A percentile compares a stretch with the other conserved stretches of the same genome.
Conservation (phyloP, 2,797 vertebrate species). For the Phrynocephalus forsythii region DNA sequence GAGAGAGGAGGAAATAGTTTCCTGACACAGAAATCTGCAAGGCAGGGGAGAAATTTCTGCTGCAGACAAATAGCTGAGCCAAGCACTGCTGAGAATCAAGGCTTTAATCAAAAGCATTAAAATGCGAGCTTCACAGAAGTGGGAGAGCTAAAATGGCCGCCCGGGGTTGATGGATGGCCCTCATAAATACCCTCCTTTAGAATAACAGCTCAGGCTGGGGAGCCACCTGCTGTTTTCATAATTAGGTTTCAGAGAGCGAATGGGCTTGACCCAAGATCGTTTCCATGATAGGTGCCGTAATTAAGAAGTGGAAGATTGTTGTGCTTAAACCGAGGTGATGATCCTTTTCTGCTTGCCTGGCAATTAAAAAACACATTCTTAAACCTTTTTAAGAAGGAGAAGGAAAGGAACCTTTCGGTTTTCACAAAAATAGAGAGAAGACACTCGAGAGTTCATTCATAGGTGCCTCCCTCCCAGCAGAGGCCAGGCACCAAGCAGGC, state of each 20-base stretch:
- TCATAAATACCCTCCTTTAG: conserved; percentile 59
- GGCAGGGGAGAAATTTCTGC: conserved; percentile 62
- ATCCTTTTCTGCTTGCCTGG: conserved; percentile 38
- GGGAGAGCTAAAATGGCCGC: conserved; percentile 51
- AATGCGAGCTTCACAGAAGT: conserved; percentile 55
- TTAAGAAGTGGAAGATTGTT: conserved; percentile 61
- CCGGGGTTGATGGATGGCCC: conserved; percentile 54
- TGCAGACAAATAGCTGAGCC: conserved; percentile 66
- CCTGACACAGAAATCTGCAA: conserved; percentile 58
- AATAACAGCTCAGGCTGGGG: conserved; percentile 37
- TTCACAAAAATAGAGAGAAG: not conserved
- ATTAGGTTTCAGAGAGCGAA: conserved; percentile 52
- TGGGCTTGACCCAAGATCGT: conserved; percentile 58
- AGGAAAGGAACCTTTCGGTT: not conserved
- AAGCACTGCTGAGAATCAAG: conserved; percentile 53
- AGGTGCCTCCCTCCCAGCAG: not conserved
- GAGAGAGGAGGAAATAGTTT: conserved; percentile 59
- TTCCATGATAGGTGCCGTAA: conserved; percentile 58
- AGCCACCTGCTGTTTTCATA: conserved; percentile 60
- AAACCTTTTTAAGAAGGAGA: not conserved
- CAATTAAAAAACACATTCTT: conserved; percentile 42
- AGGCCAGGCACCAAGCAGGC: not conserved
- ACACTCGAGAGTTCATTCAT: not conserved
- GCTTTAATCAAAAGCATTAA: conserved; percentile 67
- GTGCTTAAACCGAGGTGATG: conserved; percentile 46